Evolutionary conservation across 2,888 invertebrate species (phyloP).

Genomic region (Campopleginae sp.): DNA sequence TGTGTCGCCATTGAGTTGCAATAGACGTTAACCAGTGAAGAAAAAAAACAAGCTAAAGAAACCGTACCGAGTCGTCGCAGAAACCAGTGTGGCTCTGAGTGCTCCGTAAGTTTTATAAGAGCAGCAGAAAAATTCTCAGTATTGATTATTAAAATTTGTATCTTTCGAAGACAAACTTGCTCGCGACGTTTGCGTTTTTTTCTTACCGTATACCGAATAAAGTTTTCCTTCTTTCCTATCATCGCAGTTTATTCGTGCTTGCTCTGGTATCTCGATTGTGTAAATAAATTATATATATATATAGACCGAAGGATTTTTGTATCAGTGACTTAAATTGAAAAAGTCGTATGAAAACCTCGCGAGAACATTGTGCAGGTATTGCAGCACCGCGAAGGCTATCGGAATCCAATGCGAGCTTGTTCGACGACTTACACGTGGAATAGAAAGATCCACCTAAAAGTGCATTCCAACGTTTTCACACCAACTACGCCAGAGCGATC

Average conservation of each 20-base stretch:
- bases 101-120: neutral
- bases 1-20: too few relatives aligned
- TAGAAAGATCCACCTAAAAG: slow-evolving; percentile 30
- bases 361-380: neutral
- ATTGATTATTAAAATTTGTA: neutral
- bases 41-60: too few relatives aligned
- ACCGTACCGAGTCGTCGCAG: too few relatives aligned
- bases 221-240: slow-evolving; percentile 39
- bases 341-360: slow-evolving; percentile 1
- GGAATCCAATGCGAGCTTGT: slow-evolving; percentile 6
- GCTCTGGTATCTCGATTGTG: slow-evolving; percentile 45
- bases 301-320: neutral
- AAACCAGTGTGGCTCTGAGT: too few relatives aligned
- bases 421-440: slow-evolving; percentile 26
- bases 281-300: slow-evolving; percentile 1
- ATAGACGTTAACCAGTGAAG: too few relatives aligned
- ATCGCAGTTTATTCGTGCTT: slow-evolving; percentile 27
- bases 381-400: neutral
- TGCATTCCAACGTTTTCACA: neutral
- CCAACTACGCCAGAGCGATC: slow-evolving; percentile 33
- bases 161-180: slow-evolving; percentile 19
- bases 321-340: neutral
- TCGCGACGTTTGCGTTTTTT: slow-evolving; percentile 39
- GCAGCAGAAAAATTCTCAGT: neutral
- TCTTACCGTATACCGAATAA: slow-evolving; percentile 18